Evolutionary conservation across 2,888 invertebrate genomes (phyloP).

Genomic region (Drosophila subsilvestris): DNA sequence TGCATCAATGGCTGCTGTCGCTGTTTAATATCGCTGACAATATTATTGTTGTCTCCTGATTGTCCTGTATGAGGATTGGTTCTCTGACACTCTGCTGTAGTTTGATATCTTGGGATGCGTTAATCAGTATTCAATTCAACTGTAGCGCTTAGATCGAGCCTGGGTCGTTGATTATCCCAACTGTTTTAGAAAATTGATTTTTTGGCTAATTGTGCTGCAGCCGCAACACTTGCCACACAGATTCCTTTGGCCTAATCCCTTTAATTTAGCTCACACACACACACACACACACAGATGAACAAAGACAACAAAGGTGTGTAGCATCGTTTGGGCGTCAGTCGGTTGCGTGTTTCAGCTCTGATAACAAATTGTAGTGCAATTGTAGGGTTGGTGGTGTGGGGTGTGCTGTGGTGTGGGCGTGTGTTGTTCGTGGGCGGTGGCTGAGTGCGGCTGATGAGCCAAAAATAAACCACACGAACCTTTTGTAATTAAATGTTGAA

Average conservation of each 20-base stretch:
- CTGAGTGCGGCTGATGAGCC: conserved; percentile 30
- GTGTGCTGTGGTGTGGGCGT: conserved; percentile 4
- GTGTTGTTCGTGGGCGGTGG: conserved; percentile 7
- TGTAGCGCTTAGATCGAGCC: conserved; percentile 14
- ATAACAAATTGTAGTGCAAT: conserved; percentile 46
- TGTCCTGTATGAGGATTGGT: background rate
- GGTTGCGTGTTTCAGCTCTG: conserved; percentile 35
- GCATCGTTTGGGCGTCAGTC: conserved; percentile 18
- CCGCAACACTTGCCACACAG: conserved; percentile 5
- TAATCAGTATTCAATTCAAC: conserved; percentile 22
- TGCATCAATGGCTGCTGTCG: conserved; percentile 14
- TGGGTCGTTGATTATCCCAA: conserved; percentile 30
- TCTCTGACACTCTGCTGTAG: conserved; percentile 1
- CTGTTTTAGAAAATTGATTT: conserved; percentile 37
- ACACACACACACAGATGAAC: conserved; percentile 15
- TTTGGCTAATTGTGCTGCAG: conserved; percentile 37
- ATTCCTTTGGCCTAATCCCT: conserved; percentile 26
- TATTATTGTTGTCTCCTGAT: conserved; percentile 5
- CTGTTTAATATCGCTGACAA: conserved; percentile 21
- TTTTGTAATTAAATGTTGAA: conserved; percentile 64
- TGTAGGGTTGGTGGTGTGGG: no score
- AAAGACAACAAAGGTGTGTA: conserved; percentile 14
- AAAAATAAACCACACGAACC: conserved; percentile 46
- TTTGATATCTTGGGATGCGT: conserved; percentile 12
- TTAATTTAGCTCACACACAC: conserved; percentile 20